These are phyloP conservation scores for Macroteleia sp. DNA, from an alignment of 2,888 invertebrate genomes.

Conservation along the genomic window DNA sequence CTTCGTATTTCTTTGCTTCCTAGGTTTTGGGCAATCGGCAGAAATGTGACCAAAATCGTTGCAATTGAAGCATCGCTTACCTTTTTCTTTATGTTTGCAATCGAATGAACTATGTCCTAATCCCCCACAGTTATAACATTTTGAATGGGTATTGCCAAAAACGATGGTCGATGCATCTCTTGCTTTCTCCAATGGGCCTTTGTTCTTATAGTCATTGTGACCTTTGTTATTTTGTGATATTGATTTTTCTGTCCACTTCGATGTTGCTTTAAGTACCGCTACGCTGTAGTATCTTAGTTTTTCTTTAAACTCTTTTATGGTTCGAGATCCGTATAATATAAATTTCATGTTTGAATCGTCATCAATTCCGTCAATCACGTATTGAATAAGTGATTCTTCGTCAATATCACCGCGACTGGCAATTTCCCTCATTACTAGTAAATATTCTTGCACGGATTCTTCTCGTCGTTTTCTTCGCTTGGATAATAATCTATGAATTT, in stretches of 20 bases:
- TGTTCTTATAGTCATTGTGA: neutral
- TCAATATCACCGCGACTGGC: neutral
- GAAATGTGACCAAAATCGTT: neutral
- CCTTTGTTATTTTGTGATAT: neutral
- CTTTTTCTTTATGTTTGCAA: neutral
- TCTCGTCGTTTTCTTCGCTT: neutral
- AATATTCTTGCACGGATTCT: neutral
- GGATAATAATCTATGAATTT: neutral
- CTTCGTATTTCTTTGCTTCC: too few species aligned
- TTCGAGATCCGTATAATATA: neutral
- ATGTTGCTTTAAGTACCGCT: neutral
- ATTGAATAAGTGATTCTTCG: conserved; percentile 31
- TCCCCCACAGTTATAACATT: too few species aligned
- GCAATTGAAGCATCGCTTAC: neutral
- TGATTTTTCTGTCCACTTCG: neutral
- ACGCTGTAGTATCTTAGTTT: neutral
- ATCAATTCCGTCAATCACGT: conserved; percentile 56
- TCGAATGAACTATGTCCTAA: too few species aligned
- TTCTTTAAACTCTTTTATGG: neutral
- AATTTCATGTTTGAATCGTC: neutral
- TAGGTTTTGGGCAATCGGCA: neutral
- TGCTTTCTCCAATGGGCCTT: neutral
- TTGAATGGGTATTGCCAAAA: neutral
- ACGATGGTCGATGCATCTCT: neutral
- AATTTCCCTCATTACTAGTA: neutral